phyloP scores from a whole-genome alignment of 1,140 invertebrate species.

The Propsilocerus akamusi region DNA sequence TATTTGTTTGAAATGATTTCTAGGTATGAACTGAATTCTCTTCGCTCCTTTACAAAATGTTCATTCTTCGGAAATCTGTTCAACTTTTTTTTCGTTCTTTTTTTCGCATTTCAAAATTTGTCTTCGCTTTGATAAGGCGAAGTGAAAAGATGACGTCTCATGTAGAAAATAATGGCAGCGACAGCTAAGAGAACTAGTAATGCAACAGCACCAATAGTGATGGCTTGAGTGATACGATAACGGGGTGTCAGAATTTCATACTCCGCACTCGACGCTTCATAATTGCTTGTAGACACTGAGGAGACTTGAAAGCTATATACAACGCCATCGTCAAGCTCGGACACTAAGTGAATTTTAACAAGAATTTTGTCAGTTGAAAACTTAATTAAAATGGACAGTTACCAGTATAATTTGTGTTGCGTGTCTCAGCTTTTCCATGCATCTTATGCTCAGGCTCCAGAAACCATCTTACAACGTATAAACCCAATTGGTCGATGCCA shows the following conservation, averaged over 20 bases:
- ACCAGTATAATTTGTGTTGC: constrained; percentile 38
- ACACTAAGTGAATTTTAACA: constrained; percentile 23
- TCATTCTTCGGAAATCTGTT: too few species aligned
- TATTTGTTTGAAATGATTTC: too few species aligned
- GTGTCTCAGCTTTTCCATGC: constrained; percentile 37
- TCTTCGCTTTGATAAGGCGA: constrained; percentile 3
- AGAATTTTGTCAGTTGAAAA: not conserved
- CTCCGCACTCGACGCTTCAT: constrained; percentile 31
- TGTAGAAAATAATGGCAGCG: constrained; percentile 36
- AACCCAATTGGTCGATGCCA: constrained; percentile 31
- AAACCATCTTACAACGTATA: constrained; percentile 40
- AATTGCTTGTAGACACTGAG: constrained; percentile 32
- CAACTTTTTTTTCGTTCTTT: too few species aligned
- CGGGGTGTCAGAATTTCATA: constrained; percentile 36
- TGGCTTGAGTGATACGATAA: constrained; percentile 35
- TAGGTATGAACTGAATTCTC: too few species aligned
- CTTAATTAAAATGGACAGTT: constrained; percentile 9
- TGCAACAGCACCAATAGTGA: constrained; percentile 39
- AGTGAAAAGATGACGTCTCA: constrained; percentile 16
- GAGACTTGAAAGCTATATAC: constrained; percentile 45
- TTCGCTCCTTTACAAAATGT: too few species aligned
- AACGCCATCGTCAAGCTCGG: constrained; percentile 39
- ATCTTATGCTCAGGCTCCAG: constrained; percentile 33
- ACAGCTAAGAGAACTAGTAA: constrained; percentile 34
- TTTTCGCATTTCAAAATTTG: too few species aligned